These are phyloP conservation scores for Chaetodon trifasciatus DNA, from an alignment of 2,797 vertebrate genomes.

Conservation along the genomic window DNA sequence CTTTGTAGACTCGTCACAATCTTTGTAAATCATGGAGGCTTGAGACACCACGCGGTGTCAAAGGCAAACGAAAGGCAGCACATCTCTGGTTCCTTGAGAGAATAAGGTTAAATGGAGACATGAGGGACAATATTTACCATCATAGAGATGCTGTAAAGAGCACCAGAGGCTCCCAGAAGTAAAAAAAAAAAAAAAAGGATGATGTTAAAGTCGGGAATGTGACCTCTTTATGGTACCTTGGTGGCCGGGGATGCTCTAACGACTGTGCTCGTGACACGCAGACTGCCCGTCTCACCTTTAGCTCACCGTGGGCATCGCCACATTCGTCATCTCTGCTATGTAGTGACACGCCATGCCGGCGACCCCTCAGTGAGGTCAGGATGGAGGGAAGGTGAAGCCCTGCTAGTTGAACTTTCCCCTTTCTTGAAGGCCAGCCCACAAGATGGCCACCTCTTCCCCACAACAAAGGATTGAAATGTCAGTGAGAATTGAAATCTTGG, in stretches of 20 bases:
- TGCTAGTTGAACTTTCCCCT: constrained; percentile 60
- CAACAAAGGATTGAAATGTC: constrained; percentile 71
- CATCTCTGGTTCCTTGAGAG: constrained; percentile 28
- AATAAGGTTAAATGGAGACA: constrained; percentile 61
- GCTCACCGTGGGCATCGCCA: constrained; percentile 39
- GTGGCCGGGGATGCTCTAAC: constrained; percentile 49
- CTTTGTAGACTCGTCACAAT: constrained; percentile 57
- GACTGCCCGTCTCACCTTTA: constrained; percentile 64
- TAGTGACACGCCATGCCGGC: constrained; percentile 52
- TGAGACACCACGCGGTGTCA: constrained; percentile 21
- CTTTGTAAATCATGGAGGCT: constrained; percentile 72
- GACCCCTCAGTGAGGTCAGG: constrained; percentile 68
- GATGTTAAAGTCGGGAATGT: constrained; percentile 71
- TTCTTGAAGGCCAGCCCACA: constrained; percentile 50
- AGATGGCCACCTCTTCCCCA: constrained; percentile 65
- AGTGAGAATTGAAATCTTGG: constrained; percentile 41
- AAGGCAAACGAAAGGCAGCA: constrained; percentile 55
- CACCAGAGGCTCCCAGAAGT: constrained; percentile 26
- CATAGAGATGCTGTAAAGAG: constrained; percentile 52
- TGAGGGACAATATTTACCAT: constrained; percentile 80
- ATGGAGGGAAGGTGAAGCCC: constrained; percentile 63
- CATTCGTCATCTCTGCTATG: constrained; percentile 46
- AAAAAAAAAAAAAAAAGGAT: constrained; percentile 14
- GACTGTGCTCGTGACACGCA: constrained; percentile 37
- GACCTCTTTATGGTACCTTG: constrained; percentile 57